phyloP scores from a whole-genome alignment of 2,888 invertebrate species.

The Boloria selene region DNA sequence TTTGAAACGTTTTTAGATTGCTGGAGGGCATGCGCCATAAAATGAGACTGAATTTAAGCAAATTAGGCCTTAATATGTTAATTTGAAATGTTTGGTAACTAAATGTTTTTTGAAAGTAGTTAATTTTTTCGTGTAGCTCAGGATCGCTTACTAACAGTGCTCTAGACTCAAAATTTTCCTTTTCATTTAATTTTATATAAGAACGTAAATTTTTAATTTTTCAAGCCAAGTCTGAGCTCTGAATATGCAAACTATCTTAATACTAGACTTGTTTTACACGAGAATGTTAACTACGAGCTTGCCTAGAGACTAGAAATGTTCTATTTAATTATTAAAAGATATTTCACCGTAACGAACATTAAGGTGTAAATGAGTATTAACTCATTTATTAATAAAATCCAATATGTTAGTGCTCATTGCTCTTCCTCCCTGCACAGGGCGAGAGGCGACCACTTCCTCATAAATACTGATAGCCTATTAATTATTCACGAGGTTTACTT shows the following conservation, averaged over 20 bases:
- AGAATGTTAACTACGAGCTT: too few relatives aligned
- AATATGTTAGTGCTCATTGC: slow-evolving; percentile 11
- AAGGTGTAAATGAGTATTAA: slow-evolving; percentile 3
- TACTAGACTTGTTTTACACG: too few relatives aligned
- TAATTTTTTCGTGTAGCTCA: background rate
- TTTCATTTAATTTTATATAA: too few relatives aligned
- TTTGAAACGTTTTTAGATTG: slow-evolving; percentile 38
- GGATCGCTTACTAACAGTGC: too few relatives aligned
- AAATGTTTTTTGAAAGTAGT: background rate
- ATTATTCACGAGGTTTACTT: slow-evolving; percentile 2
- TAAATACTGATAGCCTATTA: slow-evolving; percentile 11
- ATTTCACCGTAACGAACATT: slow-evolving; percentile 1
- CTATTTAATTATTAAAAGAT: background rate
- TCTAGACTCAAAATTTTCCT: too few relatives aligned
- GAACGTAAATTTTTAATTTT: too few relatives aligned
- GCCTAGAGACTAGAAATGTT: background rate
- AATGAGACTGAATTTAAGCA: slow-evolving; percentile 1
- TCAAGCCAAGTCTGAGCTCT: too few relatives aligned
- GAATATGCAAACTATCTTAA: too few relatives aligned
- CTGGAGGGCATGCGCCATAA: slow-evolving; percentile 1
- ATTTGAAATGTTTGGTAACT: background rate
- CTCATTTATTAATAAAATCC: slow-evolving; percentile 8
- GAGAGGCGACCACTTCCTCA: slow-evolving; percentile 11
- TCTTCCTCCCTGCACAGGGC: slow-evolving; percentile 7
- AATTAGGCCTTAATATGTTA: slow-evolving; percentile 2